These are phyloP conservation scores for Syrphus vitripennis DNA, from an alignment of 2,888 invertebrate genomes.

Conservation along the genomic window DNA sequence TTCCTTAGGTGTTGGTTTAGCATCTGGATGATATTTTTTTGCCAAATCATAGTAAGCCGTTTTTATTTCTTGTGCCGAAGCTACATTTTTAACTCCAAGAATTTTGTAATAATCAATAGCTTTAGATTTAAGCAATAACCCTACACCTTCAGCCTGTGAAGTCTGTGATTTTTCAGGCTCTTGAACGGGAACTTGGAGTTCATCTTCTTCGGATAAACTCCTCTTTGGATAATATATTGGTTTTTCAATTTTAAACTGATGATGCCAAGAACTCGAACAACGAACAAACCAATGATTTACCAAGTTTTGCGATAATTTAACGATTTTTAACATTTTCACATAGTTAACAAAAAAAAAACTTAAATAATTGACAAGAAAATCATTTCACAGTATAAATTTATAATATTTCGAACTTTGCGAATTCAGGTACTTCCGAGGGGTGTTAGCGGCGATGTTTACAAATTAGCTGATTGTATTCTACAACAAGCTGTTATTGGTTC, in stretches of 20 bases:
- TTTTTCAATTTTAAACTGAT: constrained; percentile 75
- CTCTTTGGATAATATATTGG: constrained; percentile 75
- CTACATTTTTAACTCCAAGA: constrained; percentile 75
- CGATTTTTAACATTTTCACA: constrained; percentile 73
- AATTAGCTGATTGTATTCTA: constrained; percentile 94
- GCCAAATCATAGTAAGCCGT: constrained; percentile 78
- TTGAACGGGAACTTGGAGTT: not conserved
- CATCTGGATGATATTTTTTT: constrained; percentile 79
- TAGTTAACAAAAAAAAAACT: constrained; percentile 25
- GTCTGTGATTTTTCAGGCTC: not conserved
- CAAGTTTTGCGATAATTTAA: constrained; percentile 36
- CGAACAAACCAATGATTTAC: not conserved
- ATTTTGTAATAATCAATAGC: constrained; percentile 77
- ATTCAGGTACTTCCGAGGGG: constrained; percentile 88
- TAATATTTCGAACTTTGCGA: not conserved
- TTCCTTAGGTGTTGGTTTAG: constrained; percentile 74
- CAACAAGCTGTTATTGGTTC: constrained; percentile 97
- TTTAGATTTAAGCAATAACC: not conserved
- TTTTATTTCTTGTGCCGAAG: constrained; percentile 77
- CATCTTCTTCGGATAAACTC: not conserved
- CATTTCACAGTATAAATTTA: not conserved
- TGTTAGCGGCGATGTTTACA: constrained; percentile 96
- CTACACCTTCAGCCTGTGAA: not conserved
- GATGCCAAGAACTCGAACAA: constrained; percentile 41
- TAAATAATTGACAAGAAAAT: constrained; percentile 42